Evolutionary conservation across 2,797 vertebrate species (phyloP).

Genomic region (Chelidonichthys spinosus): DNA sequence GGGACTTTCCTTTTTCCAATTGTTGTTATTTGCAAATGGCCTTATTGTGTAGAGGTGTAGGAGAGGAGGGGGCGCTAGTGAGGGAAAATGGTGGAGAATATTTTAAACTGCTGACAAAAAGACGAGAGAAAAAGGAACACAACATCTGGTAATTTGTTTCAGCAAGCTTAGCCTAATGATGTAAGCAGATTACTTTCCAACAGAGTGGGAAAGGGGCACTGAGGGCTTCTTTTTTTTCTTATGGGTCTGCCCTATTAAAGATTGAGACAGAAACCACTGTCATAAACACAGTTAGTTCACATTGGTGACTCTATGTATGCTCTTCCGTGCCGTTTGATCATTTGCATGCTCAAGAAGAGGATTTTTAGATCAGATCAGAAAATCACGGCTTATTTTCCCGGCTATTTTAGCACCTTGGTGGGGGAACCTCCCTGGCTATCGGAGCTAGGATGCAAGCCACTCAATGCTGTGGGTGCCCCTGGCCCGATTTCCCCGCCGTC

Average conservation of each 20-base stretch:
- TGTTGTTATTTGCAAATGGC: slow-evolving; percentile 93
- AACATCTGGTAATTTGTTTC: slow-evolving; percentile 99
- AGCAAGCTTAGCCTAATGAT: slow-evolving; percentile 96
- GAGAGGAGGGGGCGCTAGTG: slow-evolving; percentile 87
- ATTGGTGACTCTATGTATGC: slow-evolving; percentile 49
- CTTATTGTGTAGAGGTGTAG: slow-evolving; percentile 89
- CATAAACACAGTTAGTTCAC: slow-evolving; percentile 47
- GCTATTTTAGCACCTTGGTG: slow-evolving; percentile 59
- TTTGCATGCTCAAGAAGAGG: slow-evolving; percentile 58
- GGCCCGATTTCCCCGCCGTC: slow-evolving; percentile 74
- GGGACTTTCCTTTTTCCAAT: slow-evolving; percentile 86
- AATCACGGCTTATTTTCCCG: slow-evolving; percentile 65
- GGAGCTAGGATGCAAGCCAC: slow-evolving; percentile 76
- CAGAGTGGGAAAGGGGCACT: slow-evolving; percentile 77
- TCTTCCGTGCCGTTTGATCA: slow-evolving; percentile 60
- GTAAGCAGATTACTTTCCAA: slow-evolving; percentile 97
- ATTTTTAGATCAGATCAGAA: slow-evolving; percentile 71
- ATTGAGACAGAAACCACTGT: slow-evolving; percentile 60
- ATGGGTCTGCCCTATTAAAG: slow-evolving; percentile 69
- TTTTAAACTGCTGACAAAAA: slow-evolving; percentile 88
- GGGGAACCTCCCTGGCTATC: slow-evolving; percentile 67
- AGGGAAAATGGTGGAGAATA: slow-evolving; percentile 88
- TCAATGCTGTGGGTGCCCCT: slow-evolving; percentile 69
- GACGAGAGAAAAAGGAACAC: slow-evolving; percentile 81
- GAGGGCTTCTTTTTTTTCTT: slow-evolving; percentile 45